These are phyloP conservation scores for Fragum sueziense DNA, from an alignment of 2,888 invertebrate genomes.

Conservation along the genomic window DNA sequence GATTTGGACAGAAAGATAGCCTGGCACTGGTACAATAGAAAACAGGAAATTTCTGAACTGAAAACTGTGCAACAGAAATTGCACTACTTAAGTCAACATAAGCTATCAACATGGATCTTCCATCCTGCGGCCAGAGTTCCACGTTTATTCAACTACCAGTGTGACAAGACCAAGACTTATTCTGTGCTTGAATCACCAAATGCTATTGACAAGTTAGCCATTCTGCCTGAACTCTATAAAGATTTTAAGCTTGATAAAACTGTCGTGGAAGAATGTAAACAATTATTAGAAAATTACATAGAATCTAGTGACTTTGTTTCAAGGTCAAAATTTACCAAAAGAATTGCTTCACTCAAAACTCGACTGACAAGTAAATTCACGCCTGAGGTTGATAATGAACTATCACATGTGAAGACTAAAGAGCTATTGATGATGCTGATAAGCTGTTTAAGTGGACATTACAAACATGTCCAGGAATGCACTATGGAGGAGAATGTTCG, in stretches of 20 bases:
- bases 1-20: slow-evolving; percentile 67
- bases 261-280: not conserved
- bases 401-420: slow-evolving; percentile 17
- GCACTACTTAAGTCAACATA: slow-evolving; percentile 59
- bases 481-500: slow-evolving; percentile 90
- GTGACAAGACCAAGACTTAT: slow-evolving; percentile 91
- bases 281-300: not conserved
- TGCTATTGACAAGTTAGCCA: slow-evolving; percentile 2
- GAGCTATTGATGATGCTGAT: slow-evolving; percentile 33
- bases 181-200: slow-evolving; percentile 79
- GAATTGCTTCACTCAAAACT: not conserved
- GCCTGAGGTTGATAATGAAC: slow-evolving; percentile 15
- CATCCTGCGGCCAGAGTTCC: slow-evolving; percentile 48
- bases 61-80: slow-evolving; percentile 65
- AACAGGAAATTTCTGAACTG: slow-evolving; percentile 58
- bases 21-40: slow-evolving; percentile 73
- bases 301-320: not conserved
- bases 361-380: not conserved
- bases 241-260: slow-evolving; percentile 78
- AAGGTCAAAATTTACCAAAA: not conserved
- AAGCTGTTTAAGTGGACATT: slow-evolving; percentile 38
- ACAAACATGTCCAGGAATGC: slow-evolving; percentile 68
- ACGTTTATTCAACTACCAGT: slow-evolving; percentile 86
- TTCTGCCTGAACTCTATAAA: not conserved
- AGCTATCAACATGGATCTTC: slow-evolving; percentile 48